phyloP scores from a whole-genome alignment of 2,113 vertebrate genomes.

The Trematocara marginatum region DNA sequence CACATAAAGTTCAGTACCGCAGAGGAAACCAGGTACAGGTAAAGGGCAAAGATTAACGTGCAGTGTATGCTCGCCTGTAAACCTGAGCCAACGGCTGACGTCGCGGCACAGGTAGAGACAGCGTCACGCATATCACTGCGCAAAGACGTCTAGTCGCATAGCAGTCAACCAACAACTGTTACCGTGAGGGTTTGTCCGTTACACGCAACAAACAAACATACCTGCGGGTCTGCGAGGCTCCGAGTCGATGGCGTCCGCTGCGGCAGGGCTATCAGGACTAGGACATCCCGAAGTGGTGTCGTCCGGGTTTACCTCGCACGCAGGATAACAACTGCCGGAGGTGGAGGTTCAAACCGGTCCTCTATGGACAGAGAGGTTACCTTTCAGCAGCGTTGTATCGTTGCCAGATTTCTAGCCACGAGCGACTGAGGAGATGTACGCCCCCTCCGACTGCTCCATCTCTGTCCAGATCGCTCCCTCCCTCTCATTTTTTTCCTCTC shows the following conservation, averaged over 20 bases:
- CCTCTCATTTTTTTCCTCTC: neutral
- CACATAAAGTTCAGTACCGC: neutral
- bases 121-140: constrained; percentile 32
- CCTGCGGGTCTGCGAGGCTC: constrained; percentile 29
- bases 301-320: neutral
- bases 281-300: neutral
- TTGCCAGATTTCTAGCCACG: constrained; percentile 20
- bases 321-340: neutral
- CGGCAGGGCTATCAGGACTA: neutral
- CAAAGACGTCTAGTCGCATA: constrained; percentile 41
- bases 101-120: constrained; percentile 5
- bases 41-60: neutral
- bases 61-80: neutral
- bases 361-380: neutral
- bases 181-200: neutral
- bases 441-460: constrained; percentile 50
- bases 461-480: constrained; percentile 31
- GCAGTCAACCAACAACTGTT: neutral
- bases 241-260: constrained; percentile 40
- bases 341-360: neutral
- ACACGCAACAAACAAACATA: constrained; percentile 7
- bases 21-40: neutral
- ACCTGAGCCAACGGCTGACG: neutral
- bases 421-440: constrained; percentile 36
- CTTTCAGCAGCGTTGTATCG: neutral